Evolutionary conservation across 2,797 vertebrate genomes (phyloP).

Genomic region (Chiroxiphia lanceolata): DNA sequence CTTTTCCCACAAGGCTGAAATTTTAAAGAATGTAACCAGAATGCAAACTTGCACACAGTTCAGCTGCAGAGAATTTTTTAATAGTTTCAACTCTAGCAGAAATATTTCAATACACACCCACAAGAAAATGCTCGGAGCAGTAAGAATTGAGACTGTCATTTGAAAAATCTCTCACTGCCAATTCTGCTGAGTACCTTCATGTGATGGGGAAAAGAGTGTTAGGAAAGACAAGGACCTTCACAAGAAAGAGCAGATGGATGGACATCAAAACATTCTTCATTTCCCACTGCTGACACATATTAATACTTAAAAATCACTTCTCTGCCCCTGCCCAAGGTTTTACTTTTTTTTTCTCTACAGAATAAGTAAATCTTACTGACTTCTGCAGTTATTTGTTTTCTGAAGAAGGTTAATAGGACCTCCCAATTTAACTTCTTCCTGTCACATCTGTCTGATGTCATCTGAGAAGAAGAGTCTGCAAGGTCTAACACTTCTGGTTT

Average conservation of each 20-base stretch:
- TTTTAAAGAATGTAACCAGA: background rate
- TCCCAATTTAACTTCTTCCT: background rate
- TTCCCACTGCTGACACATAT: background rate
- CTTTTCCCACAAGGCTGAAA: background rate
- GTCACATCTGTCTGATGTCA: background rate
- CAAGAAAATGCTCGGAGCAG: background rate
- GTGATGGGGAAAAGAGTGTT: background rate
- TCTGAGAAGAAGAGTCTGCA: background rate
- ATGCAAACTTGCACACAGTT: background rate
- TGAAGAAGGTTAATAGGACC: background rate
- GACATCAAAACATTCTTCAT: background rate
- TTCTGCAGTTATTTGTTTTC: background rate
- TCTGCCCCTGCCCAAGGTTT: background rate
- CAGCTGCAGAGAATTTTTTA: background rate
- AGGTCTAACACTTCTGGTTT: background rate
- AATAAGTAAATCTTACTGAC: background rate
- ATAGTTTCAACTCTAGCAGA: background rate
- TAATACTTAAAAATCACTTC: background rate
- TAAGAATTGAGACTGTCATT: constrained; percentile 2
- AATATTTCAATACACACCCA: constrained; percentile 14
- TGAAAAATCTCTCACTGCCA: background rate
- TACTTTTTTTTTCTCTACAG: background rate
- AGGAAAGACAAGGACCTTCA: background rate
- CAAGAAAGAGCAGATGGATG: background rate
- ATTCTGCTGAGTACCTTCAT: background rate